Base-by-base conservation (phyloP, 2,888 invertebrate genomes). In the Lasiommata megera region DNA sequence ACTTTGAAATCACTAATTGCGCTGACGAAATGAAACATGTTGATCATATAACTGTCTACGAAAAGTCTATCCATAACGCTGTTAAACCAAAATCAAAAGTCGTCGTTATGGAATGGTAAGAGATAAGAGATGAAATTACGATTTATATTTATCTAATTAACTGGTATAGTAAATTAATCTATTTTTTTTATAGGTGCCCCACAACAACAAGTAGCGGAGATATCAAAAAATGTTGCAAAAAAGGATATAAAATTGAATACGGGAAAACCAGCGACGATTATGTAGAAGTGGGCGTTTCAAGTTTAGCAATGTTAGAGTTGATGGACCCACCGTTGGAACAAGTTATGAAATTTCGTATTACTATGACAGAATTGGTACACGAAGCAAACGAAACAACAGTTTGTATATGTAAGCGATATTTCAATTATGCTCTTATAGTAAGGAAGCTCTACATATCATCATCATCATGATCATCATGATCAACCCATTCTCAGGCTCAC, bases 261-360 rank as follows among this genome's bases (percentile, higher is more conserved):
- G 56, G 47, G 0, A 65, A 66, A 36, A 37, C 37, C 1, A 47
- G 61, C 47, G 63, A 67, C 0, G 23, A 47, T 7, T 72, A 56
- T 37, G 34, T 58, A 0, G 54, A 63, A 23, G 66, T 58, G 0
- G 72, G 72, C 0, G 28, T 66, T 12, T 58, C 67, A 0, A 71
- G 68, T 47, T 6, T n/a, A 3, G 64, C 71, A 0, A 36, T 40
- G 28, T 64, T 74, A 31, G 66, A 67, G n/a, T 23, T 73, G 0
- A 55, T 52, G 28, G 55, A 67, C 31, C 66, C 70, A 6, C 66
- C 64, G 0, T 1, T 68, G 3, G 68, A 68, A 0, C 61, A 61
- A 36, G 47, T 71, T 8, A 53, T 76, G 55, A 58, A 53, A 28
- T 66, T 74, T 53, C 67, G 69, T 7, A 58, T 76, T 14, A 65